phyloP scores from a whole-genome alignment of 2,113 vertebrate genomes.

The Odobenus rosmarus region DNA sequence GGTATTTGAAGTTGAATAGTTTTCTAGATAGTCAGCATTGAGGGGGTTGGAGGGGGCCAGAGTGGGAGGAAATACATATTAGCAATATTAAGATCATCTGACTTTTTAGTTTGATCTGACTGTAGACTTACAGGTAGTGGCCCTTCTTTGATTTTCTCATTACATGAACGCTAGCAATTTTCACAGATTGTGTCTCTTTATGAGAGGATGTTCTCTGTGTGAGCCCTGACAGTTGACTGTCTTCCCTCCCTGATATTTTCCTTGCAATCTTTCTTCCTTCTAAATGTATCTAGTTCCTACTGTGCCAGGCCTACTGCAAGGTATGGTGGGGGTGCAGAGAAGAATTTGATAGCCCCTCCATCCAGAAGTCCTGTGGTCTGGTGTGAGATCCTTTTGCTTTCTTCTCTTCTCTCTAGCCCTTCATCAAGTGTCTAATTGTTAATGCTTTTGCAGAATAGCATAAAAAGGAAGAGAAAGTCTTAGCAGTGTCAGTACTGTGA shows the following conservation, averaged over 20 bases:
- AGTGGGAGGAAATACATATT: neutral
- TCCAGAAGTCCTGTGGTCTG: neutral
- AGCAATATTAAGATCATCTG: neutral
- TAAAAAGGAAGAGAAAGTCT: neutral
- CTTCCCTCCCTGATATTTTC: neutral
- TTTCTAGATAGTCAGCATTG: neutral
- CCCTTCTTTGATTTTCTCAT: neutral
- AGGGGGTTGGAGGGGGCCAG: neutral
- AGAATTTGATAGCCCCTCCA: neutral
- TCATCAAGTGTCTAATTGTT: neutral
- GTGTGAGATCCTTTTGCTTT: neutral
- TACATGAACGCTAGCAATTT: neutral
- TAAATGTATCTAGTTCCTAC: neutral
- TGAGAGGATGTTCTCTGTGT: neutral
- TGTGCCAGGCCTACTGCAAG: neutral
- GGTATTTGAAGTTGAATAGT: neutral
- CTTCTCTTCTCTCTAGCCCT: neutral
- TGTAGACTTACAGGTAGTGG: neutral
- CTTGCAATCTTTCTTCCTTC: neutral
- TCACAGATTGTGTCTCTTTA: neutral
- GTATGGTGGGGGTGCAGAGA: neutral
- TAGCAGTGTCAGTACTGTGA: neutral
- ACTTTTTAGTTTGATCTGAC: slow-evolving; percentile 11
- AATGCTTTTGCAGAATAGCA: neutral
- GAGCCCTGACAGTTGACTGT: neutral